Percentiles rank a stretch among this genome's conserved stretches.
Evolutionary conservation across 64 coral and sea anemone species (phyloP).

Genomic region (Montipora sp.): DNA sequence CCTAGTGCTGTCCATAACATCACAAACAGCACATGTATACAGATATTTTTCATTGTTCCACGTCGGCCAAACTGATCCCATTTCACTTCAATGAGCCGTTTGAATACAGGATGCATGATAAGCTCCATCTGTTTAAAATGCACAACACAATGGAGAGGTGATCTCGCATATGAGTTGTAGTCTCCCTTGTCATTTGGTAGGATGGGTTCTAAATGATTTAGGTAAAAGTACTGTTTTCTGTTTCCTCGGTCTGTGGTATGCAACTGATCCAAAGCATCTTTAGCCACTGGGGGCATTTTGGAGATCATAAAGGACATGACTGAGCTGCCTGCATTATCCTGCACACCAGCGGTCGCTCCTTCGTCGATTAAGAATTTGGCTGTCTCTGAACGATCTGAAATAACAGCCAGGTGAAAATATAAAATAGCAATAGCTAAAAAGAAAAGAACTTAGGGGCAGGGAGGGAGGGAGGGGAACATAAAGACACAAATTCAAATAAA

Average conservation of each 20-base stretch:
- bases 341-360: constrained; percentile 75
- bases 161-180: constrained; percentile 30
- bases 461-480: too few relatives aligned
- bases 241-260: constrained; percentile 92
- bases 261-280: constrained; percentile 96
- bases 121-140: constrained; percentile 94
- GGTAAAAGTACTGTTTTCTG: constrained; percentile 93
- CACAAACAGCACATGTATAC: constrained; percentile 83
- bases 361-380: constrained; percentile 87
- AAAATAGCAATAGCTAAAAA: background rate
- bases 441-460: background rate
- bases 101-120: constrained; percentile 97
- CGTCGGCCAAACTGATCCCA: constrained; percentile 89
- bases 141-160: constrained; percentile 85
- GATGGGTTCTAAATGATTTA: constrained; percentile 89
- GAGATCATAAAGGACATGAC: constrained; percentile 96
- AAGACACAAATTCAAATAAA: too few relatives aligned
- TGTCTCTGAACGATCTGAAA: constrained; percentile 93
- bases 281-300: constrained; percentile 98
- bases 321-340: constrained; percentile 76
- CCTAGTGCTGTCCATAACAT: constrained; percentile 85
- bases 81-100: constrained; percentile 93
- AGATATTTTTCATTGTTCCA: constrained; percentile 79
- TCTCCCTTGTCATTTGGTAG: constrained; percentile 31
- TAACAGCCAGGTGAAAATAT: background rate